These are phyloP conservation scores for Merops nubicus DNA, from an alignment of 2,113 vertebrate species.

Conservation along the genomic window DNA sequence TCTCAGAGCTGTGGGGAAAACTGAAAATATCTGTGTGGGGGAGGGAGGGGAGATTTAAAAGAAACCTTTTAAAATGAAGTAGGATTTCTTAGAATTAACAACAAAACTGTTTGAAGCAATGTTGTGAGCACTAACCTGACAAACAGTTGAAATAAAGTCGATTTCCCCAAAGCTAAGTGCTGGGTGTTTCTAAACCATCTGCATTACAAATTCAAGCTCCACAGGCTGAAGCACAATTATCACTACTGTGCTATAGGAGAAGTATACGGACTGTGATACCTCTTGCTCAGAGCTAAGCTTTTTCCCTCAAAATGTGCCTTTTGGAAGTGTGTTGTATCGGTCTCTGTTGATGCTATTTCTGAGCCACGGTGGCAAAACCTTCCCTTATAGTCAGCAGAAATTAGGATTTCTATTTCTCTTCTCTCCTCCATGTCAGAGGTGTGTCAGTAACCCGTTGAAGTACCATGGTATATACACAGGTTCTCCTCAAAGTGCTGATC, in stretches of 20 bases:
- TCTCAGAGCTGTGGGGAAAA: neutral
- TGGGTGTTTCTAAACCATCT: neutral
- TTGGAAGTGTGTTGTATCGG: neutral
- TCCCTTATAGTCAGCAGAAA: neutral
- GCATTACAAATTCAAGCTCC: neutral
- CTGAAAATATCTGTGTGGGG: neutral
- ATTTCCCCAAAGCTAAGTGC: neutral
- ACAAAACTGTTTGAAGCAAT: neutral
- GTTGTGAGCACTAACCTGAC: neutral
- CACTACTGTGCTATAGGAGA: accelerated
- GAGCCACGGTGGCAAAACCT: neutral
- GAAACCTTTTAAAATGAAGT: neutral
- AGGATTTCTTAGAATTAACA: slow-evolving; percentile 11
- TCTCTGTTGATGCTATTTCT: neutral
- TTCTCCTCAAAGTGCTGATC: neutral
- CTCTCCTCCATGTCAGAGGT: accelerated
- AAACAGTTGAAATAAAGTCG: neutral
- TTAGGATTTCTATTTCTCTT: neutral
- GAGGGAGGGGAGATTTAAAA: neutral
- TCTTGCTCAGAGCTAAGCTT: neutral
- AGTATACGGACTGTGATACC: accelerated
- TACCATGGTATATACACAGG: neutral
- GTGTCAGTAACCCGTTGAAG: too few species aligned
- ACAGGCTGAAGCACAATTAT: neutral
- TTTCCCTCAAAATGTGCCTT: neutral